A percentile compares a stretch with the other conserved stretches of the same genome.
phyloP scores from a whole-genome alignment of 2,797 vertebrate genomes.

The Urophycis tenuis region DNA sequence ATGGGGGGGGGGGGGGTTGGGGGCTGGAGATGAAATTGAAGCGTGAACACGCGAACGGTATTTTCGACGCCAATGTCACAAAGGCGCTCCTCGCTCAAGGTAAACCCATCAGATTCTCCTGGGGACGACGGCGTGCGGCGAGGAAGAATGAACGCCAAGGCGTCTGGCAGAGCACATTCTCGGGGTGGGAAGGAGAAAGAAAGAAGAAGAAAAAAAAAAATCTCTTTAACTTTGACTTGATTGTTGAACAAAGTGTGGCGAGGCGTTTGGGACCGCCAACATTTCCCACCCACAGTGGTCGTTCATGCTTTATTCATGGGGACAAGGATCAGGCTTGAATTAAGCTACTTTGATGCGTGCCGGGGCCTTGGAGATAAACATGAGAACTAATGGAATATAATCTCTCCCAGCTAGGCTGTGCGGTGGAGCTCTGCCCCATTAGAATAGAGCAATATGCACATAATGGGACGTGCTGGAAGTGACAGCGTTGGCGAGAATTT shows the following conservation, averaged over 20 bases:
- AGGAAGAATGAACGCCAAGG: neutral
- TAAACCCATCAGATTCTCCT: neutral
- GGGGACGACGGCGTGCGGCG: neutral
- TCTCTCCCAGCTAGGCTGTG: constrained; percentile 23
- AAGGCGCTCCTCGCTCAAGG: neutral
- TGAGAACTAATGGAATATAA: constrained; percentile 44
- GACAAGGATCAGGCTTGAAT: constrained; percentile 24
- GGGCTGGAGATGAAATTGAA: constrained; percentile 20
- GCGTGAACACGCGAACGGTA: constrained; percentile 20
- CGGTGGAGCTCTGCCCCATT: constrained; percentile 14
- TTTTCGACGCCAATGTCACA: constrained; percentile 9
- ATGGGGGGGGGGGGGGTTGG: too few species aligned
- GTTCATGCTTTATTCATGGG: constrained; percentile 27
- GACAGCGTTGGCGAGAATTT: constrained; percentile 25
- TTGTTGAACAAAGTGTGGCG: constrained; percentile 30
- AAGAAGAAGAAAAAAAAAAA: neutral
- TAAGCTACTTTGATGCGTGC: constrained; percentile 24
- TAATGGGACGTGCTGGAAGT: constrained; percentile 33
- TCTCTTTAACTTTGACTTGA: constrained; percentile 1
- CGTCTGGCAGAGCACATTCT: neutral
- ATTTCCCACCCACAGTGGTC: constrained; percentile 21
- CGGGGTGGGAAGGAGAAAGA: too few species aligned
- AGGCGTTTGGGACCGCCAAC: constrained; percentile 12
- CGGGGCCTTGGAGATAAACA: constrained; percentile 36
- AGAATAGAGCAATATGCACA: constrained; percentile 32